A percentile compares a stretch with the other conserved stretches of the same genome.
Evolutionary conservation across 1,140 invertebrate genomes (phyloP).

Genomic region (Myzus persicae): DNA sequence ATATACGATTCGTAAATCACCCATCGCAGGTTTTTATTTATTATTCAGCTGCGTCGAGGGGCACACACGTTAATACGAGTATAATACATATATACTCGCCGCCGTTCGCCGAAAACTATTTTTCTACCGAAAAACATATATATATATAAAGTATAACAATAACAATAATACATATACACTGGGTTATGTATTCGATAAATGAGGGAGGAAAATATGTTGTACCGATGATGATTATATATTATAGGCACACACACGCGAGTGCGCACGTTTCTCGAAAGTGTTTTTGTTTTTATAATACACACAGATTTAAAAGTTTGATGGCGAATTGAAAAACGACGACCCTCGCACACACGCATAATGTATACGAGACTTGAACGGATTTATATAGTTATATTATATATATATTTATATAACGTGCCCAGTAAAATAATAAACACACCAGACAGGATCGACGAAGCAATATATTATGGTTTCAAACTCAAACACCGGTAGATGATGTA

Average conservation of each 20-base stretch:
- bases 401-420: no score
- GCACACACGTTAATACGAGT: not conserved
- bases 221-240: not conserved
- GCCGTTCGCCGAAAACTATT: not conserved
- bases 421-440: not conserved
- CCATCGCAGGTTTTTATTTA: not conserved
- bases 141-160: not conserved
- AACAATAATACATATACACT: not conserved
- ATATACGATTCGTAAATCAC: not conserved
- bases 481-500: not conserved
- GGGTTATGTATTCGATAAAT: not conserved
- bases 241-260: no score
- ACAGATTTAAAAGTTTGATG: not conserved
- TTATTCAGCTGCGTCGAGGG: not conserved
- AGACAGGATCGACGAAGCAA: not conserved
- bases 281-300: not conserved
- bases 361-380: not conserved
- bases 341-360: not conserved
- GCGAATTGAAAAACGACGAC: not conserved
- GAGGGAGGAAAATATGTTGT: not conserved
- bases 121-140: not conserved
- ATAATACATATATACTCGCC: not conserved
- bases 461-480: not conserved
- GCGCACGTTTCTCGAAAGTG: not conserved
- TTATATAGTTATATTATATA: not conserved